phyloP scores from a whole-genome alignment of 2,113 vertebrate species.

The Megaceryle torquata region DNA sequence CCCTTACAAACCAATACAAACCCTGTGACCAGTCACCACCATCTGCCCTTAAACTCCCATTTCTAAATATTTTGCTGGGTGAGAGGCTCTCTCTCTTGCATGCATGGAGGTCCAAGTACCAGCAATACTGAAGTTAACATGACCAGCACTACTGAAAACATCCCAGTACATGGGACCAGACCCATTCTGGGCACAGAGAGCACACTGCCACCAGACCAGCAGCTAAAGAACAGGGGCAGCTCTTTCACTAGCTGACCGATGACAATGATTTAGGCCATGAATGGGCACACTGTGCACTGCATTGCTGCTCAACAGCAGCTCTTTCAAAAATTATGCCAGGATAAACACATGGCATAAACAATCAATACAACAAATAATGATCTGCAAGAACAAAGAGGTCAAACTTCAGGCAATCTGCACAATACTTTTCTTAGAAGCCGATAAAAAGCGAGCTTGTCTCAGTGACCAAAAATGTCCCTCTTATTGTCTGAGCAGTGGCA shows the following conservation, averaged over 20 bases:
- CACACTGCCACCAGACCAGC: accelerated
- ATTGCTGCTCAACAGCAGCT: background rate
- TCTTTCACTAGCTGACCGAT: background rate
- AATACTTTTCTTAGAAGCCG: background rate
- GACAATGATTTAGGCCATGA: accelerated
- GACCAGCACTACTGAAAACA: background rate
- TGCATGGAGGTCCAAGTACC: background rate
- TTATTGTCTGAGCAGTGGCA: background rate
- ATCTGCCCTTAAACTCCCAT: background rate
- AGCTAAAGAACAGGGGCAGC: background rate
- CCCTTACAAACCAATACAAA: background rate
- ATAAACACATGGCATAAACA: background rate
- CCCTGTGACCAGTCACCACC: background rate
- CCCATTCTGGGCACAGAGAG: accelerated
- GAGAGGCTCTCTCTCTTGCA: background rate
- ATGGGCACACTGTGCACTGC: background rate
- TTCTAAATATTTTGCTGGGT: background rate
- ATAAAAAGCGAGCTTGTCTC: background rate
- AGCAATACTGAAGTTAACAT: accelerated
- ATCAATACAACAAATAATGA: background rate
- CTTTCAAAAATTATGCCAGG: background rate
- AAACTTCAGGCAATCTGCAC: background rate
- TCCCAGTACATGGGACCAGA: accelerated
- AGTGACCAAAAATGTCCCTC: background rate
- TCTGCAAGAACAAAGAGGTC: background rate